A percentile compares a stretch with the other conserved stretches of the same genome.
Evolutionary conservation across 2,888 invertebrate genomes (phyloP).

Genomic region (Sarcophaga subvicina): DNA sequence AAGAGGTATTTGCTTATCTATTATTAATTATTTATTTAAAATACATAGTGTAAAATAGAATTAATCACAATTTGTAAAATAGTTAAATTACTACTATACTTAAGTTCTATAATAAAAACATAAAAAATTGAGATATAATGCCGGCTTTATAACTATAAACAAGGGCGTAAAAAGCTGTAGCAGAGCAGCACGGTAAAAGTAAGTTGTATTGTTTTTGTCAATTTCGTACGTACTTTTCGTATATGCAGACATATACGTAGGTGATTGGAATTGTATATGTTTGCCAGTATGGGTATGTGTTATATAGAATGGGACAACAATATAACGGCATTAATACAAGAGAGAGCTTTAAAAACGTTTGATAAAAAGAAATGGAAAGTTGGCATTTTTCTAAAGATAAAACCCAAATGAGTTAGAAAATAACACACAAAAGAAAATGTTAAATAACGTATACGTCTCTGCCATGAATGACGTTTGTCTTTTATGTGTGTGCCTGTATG

Average conservation of each 20-base stretch:
- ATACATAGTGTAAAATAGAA: neutral
- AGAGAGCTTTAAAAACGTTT: slow-evolving; percentile 41
- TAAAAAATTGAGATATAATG: slow-evolving; percentile 19
- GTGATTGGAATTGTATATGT: neutral
- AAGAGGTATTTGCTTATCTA: too few relatives aligned
- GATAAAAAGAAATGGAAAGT: slow-evolving; percentile 61
- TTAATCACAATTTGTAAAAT: neutral
- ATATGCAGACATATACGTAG: neutral
- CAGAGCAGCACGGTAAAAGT: slow-evolving; percentile 17
- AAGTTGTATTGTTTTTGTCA: neutral
- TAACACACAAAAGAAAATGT: slow-evolving; percentile 33
- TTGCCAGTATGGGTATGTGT: neutral
- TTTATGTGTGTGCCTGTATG: neutral
- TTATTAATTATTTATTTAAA: slow-evolving; percentile 12
- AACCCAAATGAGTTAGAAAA: slow-evolving; percentile 11
- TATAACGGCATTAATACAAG: slow-evolving; percentile 34
- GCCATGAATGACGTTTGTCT: slow-evolving; percentile 45
- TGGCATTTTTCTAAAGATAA: slow-evolving; percentile 7
- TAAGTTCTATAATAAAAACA: slow-evolving; percentile 3
- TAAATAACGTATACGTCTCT: slow-evolving; percentile 39
- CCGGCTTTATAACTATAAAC: slow-evolving; percentile 60
- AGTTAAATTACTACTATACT: slow-evolving; percentile 11
- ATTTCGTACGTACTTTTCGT: neutral
- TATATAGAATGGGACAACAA: slow-evolving; percentile 52
- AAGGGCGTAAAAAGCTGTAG: slow-evolving; percentile 61